Conservation (phyloP, 2,888 invertebrate genomes). For the Hirudinaria manillensis region DNA sequence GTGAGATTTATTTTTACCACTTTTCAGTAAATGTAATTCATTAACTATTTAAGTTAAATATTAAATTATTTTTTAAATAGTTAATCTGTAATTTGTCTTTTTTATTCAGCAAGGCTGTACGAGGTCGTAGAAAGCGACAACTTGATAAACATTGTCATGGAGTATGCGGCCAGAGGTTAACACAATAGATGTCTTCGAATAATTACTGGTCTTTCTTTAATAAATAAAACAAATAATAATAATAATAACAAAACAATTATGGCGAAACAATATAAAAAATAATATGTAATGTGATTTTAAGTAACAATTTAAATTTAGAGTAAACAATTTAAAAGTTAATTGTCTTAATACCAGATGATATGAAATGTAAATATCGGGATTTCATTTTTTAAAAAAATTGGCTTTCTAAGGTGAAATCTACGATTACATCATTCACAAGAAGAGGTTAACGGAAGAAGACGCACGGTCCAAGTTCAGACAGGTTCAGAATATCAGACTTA, state of each 20-base stretch:
- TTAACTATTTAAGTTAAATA: not conserved
- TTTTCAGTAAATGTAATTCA: not conserved
- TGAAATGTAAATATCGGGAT: too few species aligned
- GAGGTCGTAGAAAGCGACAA: slow-evolving; percentile 15
- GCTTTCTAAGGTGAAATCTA: slow-evolving; percentile 22
- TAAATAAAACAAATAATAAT: not conserved
- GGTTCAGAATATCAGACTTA: not conserved
- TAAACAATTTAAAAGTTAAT: not conserved
- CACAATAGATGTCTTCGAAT: not conserved
- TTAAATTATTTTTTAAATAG: not conserved
- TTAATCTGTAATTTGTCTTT: not conserved
- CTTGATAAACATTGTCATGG: slow-evolving; percentile 25
- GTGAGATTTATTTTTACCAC: not conserved
- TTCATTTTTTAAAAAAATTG: too few species aligned
- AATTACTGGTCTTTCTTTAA: not conserved
- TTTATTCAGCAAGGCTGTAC: slow-evolving; percentile 6
- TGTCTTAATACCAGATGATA: not conserved
- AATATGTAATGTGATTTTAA: not conserved
- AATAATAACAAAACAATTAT: too few species aligned
- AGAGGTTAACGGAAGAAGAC: slow-evolving; percentile 20
- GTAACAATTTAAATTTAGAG: not conserved
- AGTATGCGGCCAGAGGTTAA: slow-evolving; percentile 19
- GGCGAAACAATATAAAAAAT: too few species aligned
- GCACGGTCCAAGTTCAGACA: slow-evolving; percentile 27
- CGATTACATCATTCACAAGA: slow-evolving; percentile 27